Conservation (phyloP, 2,888 invertebrate genomes). For the Thecocarcelia acutangulata region DNA sequence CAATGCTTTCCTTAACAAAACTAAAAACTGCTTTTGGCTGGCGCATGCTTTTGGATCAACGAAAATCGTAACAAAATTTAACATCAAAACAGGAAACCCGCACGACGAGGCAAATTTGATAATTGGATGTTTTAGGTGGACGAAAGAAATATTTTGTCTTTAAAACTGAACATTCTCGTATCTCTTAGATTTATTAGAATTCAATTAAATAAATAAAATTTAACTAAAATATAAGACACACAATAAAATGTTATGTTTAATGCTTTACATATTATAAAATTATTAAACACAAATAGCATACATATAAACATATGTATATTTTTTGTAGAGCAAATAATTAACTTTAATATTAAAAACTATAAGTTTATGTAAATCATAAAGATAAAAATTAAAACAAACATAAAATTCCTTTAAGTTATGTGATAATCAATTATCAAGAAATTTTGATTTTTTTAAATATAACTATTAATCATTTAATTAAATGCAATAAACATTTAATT, state of each 20-base stretch:
- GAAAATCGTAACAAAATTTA: slow-evolving; percentile 27
- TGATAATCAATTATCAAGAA: slow-evolving; percentile 64
- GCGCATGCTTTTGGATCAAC: slow-evolving; percentile 40
- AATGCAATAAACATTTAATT: too few species aligned
- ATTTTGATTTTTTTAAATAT: slow-evolving; percentile 44
- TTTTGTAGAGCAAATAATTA: slow-evolving; percentile 42
- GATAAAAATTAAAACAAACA: slow-evolving; percentile 30
- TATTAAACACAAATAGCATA: slow-evolving; percentile 32
- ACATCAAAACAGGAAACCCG: slow-evolving; percentile 73
- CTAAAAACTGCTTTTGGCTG: slow-evolving; percentile 36
- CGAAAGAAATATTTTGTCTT: not conserved
- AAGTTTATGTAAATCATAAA: slow-evolving; percentile 53
- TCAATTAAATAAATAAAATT: slow-evolving; percentile 13
- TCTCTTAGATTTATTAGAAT: slow-evolving; percentile 26
- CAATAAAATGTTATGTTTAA: slow-evolving; percentile 53
- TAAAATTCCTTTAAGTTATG: slow-evolving; percentile 61
- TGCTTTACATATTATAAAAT: slow-evolving; percentile 63
- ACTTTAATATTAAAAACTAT: slow-evolving; percentile 22
- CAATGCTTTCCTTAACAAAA: slow-evolving; percentile 16
- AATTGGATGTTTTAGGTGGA: slow-evolving; percentile 79
- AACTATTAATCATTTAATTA: not conserved
- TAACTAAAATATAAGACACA: slow-evolving; percentile 1
- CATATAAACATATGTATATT: slow-evolving; percentile 8
- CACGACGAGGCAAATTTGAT: slow-evolving; percentile 78
- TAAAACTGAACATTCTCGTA: too few species aligned